These are phyloP conservation scores for Diceros bicornis DNA, from an alignment of 2,797 vertebrate species.

Conservation along the genomic window DNA sequence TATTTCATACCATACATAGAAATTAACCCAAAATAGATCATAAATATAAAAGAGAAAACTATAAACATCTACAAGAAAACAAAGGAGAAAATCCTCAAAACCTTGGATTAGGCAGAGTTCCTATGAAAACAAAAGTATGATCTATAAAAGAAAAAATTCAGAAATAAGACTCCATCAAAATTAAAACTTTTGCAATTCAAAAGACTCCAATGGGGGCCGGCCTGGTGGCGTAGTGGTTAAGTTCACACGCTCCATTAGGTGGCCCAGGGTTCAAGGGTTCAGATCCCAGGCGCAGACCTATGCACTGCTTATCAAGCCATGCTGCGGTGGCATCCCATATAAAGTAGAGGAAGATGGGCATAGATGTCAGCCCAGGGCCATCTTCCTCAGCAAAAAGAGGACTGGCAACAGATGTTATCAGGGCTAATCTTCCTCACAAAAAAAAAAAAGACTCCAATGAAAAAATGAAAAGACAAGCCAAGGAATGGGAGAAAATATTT, in stretches of 20 bases:
- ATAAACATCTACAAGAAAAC: conserved; percentile 2
- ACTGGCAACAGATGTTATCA: too few relatives aligned
- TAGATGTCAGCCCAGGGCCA: too few relatives aligned
- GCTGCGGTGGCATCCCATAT: too few relatives aligned
- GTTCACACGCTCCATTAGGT: too few relatives aligned
- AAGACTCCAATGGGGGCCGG: not conserved
- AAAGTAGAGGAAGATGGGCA: too few relatives aligned
- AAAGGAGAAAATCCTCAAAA: conserved; percentile 44
- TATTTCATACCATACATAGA: not conserved
- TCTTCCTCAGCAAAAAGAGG: too few relatives aligned
- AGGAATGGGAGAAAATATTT: not conserved
- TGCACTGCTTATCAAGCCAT: too few relatives aligned
- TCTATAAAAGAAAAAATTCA: not conserved
- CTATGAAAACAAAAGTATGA: conserved; percentile 58
- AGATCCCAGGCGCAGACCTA: too few relatives aligned
- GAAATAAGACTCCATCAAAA: conserved; percentile 34
- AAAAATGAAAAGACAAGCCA: conserved; percentile 22
- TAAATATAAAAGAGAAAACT: conserved; percentile 26
- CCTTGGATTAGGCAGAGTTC: not conserved
- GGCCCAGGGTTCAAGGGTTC: too few relatives aligned
- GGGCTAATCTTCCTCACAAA: too few relatives aligned
- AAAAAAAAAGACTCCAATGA: not conserved
- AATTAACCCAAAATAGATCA: conserved; percentile 46
- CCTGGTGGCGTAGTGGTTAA: too few relatives aligned
- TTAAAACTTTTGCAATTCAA: not conserved